Base-by-base conservation (phyloP, 2,888 invertebrate species). In the Therioaphis trifolii region DNA sequence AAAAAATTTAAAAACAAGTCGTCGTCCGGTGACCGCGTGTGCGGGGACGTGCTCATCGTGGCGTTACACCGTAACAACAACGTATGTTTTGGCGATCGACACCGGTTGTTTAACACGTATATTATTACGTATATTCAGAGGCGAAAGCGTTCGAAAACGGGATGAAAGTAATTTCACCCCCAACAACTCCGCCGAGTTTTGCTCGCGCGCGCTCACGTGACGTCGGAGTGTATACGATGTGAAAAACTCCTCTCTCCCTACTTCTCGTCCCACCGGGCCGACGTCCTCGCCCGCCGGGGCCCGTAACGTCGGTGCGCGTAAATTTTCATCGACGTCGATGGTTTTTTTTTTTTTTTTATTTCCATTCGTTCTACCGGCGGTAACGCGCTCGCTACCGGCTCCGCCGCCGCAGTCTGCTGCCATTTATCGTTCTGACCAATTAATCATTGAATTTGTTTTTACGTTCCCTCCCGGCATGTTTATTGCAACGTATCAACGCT, bases 371-470 rank as follows among this genome's bases (percentile, higher is more conserved):
- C n/a, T n/a, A n/a, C n/a, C 14, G 14, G 29, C 18, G 12, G 14
- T n/a, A 29, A 52, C 27, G 15, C 27, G 0, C 49, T 15, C 18
- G 12, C 18, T 9, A 1, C 2, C 55, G n/a, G 21, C 49, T 21
- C 55, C 5, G 18, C 21, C 18, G 9, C 55, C 9, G 7, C 43
- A 4, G 7, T 7, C 27, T 27, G 24, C 11, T 29, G 27, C 14
- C 52, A 52, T 72, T 72, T 52, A 72, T 72, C 52, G 29, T 52
- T 3, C 72, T 9, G 12, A n/a, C 18, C n/a, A 58, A 58, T 75
- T 75, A 75, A 75, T 74, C 55, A 74, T 55, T 40, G 29, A 27
- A 27, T 55, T 74, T 55, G 4, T 74, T 49, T 55, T 21, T 35
- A 0, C 21, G 7, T 5, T 63, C 24, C 27, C 63, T 63, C 55